Evolutionary conservation across 2,797 vertebrate genomes (phyloP).

Genomic region (Enteromius radiatus): DNA sequence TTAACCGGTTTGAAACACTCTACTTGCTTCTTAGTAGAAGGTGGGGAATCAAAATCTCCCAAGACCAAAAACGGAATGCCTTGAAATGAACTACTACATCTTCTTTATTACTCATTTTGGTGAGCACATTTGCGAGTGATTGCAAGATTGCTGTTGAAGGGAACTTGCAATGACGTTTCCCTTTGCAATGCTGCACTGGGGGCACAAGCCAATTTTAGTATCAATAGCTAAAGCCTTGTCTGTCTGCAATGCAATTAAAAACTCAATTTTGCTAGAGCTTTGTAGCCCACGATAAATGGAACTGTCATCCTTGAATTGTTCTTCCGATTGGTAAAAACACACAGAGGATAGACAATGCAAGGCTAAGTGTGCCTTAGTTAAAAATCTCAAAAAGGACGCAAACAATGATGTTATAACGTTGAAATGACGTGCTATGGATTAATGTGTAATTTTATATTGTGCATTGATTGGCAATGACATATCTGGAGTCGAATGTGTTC

Average conservation of each 20-base stretch:
- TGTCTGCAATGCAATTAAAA: conserved; percentile 78
- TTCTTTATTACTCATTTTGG: conserved; percentile 33
- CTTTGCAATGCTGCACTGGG: conserved; percentile 43
- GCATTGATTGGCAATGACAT: background rate
- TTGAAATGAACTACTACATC: conserved; percentile 31
- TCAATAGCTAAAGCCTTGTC: conserved; percentile 69
- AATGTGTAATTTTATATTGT: background rate
- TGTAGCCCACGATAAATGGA: conserved; percentile 73
- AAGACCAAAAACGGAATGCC: background rate
- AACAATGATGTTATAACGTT: background rate
- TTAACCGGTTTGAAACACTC: background rate
- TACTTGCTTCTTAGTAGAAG: background rate
- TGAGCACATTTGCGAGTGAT: conserved; percentile 42
- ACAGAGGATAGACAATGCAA: conserved; percentile 66
- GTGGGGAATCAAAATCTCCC: background rate
- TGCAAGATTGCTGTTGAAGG: conserved; percentile 40
- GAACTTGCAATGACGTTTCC: conserved; percentile 36
- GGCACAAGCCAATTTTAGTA: conserved; percentile 63
- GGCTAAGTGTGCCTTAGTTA: conserved; percentile 23
- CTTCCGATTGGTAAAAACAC: conserved; percentile 66
- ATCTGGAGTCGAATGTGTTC: background rate
- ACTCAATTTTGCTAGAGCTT: conserved; percentile 75
- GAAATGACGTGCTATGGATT: background rate
- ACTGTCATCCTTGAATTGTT: conserved; percentile 75
- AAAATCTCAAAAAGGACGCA: background rate